Conservation (phyloP, 1,140 invertebrate genomes). For the Megathymus violae region DNA sequence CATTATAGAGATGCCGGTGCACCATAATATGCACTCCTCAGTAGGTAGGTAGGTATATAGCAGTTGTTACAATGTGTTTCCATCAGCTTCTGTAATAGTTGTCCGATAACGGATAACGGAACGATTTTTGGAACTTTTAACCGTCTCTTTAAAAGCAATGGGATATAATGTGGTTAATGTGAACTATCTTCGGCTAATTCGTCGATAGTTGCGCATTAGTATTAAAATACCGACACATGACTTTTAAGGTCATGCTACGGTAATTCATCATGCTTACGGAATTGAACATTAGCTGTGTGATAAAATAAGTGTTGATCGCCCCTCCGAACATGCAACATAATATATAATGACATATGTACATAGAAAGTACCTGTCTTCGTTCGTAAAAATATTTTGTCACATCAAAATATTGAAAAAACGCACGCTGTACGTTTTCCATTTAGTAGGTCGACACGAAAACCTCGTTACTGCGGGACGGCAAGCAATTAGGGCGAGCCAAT, state of each 20-base stretch:
- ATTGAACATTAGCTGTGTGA: background rate
- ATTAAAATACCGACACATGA: background rate
- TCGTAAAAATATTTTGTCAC: conserved; percentile 16
- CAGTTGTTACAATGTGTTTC: too few species aligned
- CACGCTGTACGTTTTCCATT: conserved; percentile 20
- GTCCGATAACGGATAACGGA: too few species aligned
- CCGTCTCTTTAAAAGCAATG: too few species aligned
- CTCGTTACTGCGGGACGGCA: conserved; percentile 62
- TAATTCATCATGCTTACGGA: background rate
- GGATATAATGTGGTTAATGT: too few species aligned
- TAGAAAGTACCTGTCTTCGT: background rate
- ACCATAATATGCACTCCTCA: too few species aligned
- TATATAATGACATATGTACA: background rate
- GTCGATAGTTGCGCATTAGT: too few species aligned
- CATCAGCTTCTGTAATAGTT: too few species aligned
- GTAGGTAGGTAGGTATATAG: too few species aligned
- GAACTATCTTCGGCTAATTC: too few species aligned
- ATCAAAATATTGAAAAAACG: conserved; percentile 28
- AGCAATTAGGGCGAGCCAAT: conserved; percentile 74
- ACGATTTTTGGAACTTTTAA: too few species aligned
- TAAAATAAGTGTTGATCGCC: background rate
- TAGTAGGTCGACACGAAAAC: conserved; percentile 63
- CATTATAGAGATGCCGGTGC: too few species aligned
- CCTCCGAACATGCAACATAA: background rate
- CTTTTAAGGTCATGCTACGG: background rate